Evolutionary conservation across 2,888 invertebrate genomes (phyloP).

Genomic region (Drosophila rellima): DNA sequence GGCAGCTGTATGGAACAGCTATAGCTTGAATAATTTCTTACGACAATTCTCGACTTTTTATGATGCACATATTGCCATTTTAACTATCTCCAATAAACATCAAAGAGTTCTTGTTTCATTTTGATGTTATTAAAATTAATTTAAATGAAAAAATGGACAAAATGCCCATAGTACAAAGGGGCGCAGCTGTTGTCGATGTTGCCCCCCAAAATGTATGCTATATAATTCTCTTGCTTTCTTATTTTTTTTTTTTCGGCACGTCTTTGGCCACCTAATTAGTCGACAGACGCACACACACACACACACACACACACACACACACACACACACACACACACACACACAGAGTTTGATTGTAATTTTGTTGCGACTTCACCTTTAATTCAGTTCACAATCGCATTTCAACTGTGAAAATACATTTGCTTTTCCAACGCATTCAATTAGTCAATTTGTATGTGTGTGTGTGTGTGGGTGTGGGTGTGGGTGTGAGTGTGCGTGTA

Average conservation of each 20-base stretch:
- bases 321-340: background rate
- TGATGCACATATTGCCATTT: too few relatives aligned
- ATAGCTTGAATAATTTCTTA: too few relatives aligned
- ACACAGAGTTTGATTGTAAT: slow-evolving; percentile 7
- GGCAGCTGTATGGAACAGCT: too few relatives aligned
- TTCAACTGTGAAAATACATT: slow-evolving; percentile 67
- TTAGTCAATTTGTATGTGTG: slow-evolving; percentile 52
- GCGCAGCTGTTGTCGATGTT: background rate
- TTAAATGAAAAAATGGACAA: background rate
- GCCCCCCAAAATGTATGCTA: slow-evolving; percentile 2
- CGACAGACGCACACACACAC: slow-evolving; percentile 13
- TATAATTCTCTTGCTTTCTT: slow-evolving; percentile 12
- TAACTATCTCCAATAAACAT: too few relatives aligned
- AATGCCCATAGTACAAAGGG: background rate
- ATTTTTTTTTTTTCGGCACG: slow-evolving; percentile 30
- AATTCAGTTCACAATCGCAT: slow-evolving; percentile 42
- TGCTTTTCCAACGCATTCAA: slow-evolving; percentile 58
- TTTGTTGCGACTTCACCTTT: slow-evolving; percentile 22
- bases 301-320: slow-evolving; percentile 4
- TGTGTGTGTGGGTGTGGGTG: background rate
- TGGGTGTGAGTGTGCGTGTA: background rate
- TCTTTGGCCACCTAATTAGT: slow-evolving; percentile 66
- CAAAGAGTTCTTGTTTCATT: background rate
- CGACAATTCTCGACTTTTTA: too few relatives aligned
- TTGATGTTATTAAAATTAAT: background rate